Evolutionary conservation across 2,888 invertebrate species (phyloP).

Genomic region (Parnassius orleans): DNA sequence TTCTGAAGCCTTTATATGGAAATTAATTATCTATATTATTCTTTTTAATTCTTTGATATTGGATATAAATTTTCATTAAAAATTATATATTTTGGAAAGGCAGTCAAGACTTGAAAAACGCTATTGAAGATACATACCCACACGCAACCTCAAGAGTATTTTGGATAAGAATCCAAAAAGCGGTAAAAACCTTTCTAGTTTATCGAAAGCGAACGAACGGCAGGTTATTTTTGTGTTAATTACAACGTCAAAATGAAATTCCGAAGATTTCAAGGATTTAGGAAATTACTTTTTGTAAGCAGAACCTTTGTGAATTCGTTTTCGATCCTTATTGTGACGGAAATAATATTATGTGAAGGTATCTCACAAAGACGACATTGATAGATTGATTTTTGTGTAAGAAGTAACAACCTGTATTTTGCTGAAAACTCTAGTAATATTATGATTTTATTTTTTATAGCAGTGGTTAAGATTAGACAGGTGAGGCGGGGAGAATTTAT

Average conservation of each 20-base stretch:
- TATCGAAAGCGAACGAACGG: too few species aligned
- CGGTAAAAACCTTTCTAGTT: too few species aligned
- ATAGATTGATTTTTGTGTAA: slow-evolving; percentile 10
- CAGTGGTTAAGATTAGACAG: too few species aligned
- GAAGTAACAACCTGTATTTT: background rate
- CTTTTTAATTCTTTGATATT: too few species aligned
- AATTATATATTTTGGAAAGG: too few species aligned
- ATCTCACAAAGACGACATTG: background rate
- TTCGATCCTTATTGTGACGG: slow-evolving; percentile 21
- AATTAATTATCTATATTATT: too few species aligned
- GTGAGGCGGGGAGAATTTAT: too few species aligned
- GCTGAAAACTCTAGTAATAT: too few species aligned
- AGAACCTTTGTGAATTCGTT: slow-evolving; percentile 18
- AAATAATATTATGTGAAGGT: slow-evolving; percentile 10
- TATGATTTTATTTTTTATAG: too few species aligned
- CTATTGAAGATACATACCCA: background rate
- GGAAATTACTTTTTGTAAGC: slow-evolving; percentile 53
- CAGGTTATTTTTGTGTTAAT: slow-evolving; percentile 52
- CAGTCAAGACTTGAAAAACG: background rate
- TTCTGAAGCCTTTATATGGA: too few species aligned
- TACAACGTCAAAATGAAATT: slow-evolving; percentile 67
- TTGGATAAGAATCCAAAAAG: background rate
- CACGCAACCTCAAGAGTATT: background rate
- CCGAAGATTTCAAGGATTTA: slow-evolving; percentile 62
- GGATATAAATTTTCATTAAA: too few species aligned